Evolutionary conservation across 2,797 vertebrate genomes (phyloP).

Genomic region (Clarias fuscus): DNA sequence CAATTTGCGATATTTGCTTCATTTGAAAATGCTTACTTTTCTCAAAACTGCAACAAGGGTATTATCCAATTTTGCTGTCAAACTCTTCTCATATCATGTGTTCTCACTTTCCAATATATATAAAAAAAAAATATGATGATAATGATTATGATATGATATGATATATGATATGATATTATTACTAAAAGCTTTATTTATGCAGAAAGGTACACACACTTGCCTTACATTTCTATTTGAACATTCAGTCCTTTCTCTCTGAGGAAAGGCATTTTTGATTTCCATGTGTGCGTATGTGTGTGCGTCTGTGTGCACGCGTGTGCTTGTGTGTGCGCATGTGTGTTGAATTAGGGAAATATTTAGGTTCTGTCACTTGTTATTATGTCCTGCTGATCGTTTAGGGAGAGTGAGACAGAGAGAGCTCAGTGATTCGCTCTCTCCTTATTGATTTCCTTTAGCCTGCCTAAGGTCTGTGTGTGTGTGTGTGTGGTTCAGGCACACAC

Average conservation of each 20-base stretch:
- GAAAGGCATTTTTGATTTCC: slow-evolving; percentile 25
- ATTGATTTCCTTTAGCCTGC: slow-evolving; percentile 57
- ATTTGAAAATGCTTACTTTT: too few relatives aligned
- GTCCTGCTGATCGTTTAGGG: slow-evolving; percentile 59
- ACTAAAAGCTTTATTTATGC: not conserved
- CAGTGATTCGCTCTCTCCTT: slow-evolving; percentile 41
- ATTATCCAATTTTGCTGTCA: too few relatives aligned
- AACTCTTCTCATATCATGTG: not conserved
- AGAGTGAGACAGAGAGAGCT: slow-evolving; percentile 44
- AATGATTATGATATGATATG: too few relatives aligned
- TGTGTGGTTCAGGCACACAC: not conserved
- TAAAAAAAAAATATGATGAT: not conserved
- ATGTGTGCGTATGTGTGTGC: slow-evolving; percentile 22
- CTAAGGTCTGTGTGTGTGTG: slow-evolving; percentile 19
- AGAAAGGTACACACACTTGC: not conserved
- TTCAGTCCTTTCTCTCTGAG: slow-evolving; percentile 44
- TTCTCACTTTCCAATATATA: not conserved
- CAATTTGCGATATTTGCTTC: too few relatives aligned
- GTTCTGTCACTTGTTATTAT: slow-evolving; percentile 77
- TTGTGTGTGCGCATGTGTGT: slow-evolving; percentile 57
- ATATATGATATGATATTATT: not conserved
- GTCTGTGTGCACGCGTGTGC: slow-evolving; percentile 1
- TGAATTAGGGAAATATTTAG: slow-evolving; percentile 75
- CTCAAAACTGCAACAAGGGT: too few relatives aligned
- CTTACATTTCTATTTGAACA: slow-evolving; percentile 25